A percentile compares a stretch with the other conserved stretches of the same genome.
Evolutionary conservation across 2,797 vertebrate genomes (phyloP).

Genomic region (Menidia menidia): DNA sequence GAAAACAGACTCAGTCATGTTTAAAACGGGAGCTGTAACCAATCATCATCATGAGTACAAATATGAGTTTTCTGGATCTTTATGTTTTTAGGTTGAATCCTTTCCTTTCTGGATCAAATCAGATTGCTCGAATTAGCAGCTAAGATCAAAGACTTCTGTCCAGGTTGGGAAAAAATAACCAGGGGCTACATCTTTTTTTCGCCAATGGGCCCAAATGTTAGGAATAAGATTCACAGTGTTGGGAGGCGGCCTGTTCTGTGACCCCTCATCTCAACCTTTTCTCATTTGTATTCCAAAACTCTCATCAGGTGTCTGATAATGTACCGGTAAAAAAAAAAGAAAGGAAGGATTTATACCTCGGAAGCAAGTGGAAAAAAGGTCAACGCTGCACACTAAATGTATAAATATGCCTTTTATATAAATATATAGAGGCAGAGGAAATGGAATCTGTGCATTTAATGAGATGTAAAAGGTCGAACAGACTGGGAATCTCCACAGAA

Average conservation of each 20-base stretch:
- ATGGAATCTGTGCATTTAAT: background rate
- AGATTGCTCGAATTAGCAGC: background rate
- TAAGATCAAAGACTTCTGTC: slow-evolving; percentile 39
- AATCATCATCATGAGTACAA: no score
- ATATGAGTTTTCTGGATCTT: no score
- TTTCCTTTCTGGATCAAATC: no score
- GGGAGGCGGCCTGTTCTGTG: slow-evolving; percentile 45
- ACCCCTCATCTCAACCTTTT: slow-evolving; percentile 55
- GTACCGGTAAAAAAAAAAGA: background rate
- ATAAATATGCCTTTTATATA: no score
- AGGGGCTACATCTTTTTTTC: slow-evolving; percentile 9
- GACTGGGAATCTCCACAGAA: background rate
- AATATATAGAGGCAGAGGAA: background rate
- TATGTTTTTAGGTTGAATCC: no score
- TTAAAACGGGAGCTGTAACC: no score
- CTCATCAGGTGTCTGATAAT: slow-evolving; percentile 24
- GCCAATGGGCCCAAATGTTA: slow-evolving; percentile 15
- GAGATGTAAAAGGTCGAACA: background rate
- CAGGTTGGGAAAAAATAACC: background rate
- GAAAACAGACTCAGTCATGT: no score
- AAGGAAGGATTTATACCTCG: background rate
- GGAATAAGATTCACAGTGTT: slow-evolving; percentile 46
- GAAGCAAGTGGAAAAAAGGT: background rate
- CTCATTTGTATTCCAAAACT: slow-evolving; percentile 62
- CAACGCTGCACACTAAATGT: background rate